Evolutionary conservation across 2,797 vertebrate species (phyloP).

Genomic region (Crypturellus tataupa): DNA sequence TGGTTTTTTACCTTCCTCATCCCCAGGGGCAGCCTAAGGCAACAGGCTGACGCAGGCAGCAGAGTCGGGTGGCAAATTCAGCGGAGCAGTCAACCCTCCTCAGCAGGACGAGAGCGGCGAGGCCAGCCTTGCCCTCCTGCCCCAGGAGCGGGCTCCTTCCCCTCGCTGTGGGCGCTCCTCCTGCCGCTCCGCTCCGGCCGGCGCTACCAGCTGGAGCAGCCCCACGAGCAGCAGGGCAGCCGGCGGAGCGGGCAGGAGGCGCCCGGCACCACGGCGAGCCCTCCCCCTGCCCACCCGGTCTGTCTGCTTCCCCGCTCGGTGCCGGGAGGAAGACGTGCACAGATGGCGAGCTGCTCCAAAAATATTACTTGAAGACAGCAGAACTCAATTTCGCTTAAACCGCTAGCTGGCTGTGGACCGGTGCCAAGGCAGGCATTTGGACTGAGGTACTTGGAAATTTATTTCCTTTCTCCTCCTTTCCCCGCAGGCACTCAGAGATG

Average conservation of each 20-base stretch:
- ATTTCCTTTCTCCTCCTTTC: background rate
- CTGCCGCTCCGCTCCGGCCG: background rate
- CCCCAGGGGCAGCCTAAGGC: background rate
- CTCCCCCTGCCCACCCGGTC: background rate
- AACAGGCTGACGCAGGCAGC: background rate
- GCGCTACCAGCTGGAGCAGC: background rate
- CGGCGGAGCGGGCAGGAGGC: background rate
- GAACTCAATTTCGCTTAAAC: background rate
- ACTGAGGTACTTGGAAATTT: background rate
- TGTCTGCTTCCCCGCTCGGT: background rate
- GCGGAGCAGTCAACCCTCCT: background rate
- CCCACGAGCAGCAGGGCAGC: background rate
- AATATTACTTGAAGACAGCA: background rate
- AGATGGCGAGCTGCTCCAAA: background rate
- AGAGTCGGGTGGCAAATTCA: background rate
- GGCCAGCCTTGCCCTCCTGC: background rate
- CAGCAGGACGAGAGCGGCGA: background rate
- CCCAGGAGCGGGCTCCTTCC: background rate
- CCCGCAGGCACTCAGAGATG: background rate
- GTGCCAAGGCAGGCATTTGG: background rate
- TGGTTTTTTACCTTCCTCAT: background rate
- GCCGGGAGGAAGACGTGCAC: background rate
- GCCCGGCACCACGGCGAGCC: background rate
- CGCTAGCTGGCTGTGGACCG: background rate
- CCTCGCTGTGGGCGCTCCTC: fast-evolving